Evolutionary conservation across 2,888 invertebrate genomes (phyloP).

Genomic region (Diabrotica balteata): DNA sequence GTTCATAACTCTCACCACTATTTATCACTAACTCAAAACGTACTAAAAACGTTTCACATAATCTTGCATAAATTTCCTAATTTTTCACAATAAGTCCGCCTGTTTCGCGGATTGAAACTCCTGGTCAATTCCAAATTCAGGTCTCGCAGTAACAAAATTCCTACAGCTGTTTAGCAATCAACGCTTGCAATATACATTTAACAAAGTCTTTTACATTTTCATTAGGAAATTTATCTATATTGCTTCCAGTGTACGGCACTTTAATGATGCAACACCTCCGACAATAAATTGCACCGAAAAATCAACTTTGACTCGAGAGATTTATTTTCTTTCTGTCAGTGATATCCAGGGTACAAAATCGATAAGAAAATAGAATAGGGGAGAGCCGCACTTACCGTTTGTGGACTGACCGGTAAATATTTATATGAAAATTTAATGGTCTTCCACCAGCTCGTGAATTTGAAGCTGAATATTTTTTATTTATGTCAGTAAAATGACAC

Average conservation of each 20-base stretch:
- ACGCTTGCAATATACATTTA: constrained; percentile 5
- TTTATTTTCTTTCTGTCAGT: constrained; percentile 20
- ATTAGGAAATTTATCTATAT: constrained; percentile 18
- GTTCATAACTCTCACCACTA: no score
- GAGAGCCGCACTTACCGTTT: constrained; percentile 7
- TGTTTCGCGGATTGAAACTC: no score
- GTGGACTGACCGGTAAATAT: constrained; percentile 2
- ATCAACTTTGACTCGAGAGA: constrained; percentile 7
- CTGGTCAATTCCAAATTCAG: neutral
- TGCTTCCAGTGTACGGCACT: constrained; percentile 1
- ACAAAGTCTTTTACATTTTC: constrained; percentile 15
- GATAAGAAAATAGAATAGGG: constrained; percentile 27
- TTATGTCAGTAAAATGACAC: no score
- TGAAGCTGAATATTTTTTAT: no score
- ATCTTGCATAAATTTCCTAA: no score
- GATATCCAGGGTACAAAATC: constrained; percentile 29
- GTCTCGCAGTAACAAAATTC: neutral
- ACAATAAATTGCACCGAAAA: constrained; percentile 21
- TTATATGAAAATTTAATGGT: neutral
- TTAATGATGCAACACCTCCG: constrained; percentile 16
- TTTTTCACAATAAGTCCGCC: no score
- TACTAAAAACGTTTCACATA: no score
- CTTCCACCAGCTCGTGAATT: no score
- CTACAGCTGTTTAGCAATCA: constrained; percentile 1
- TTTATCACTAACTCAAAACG: no score